These are phyloP conservation scores for Drosophila borealis DNA, from an alignment of 2,888 invertebrate genomes.

Conservation along the genomic window DNA sequence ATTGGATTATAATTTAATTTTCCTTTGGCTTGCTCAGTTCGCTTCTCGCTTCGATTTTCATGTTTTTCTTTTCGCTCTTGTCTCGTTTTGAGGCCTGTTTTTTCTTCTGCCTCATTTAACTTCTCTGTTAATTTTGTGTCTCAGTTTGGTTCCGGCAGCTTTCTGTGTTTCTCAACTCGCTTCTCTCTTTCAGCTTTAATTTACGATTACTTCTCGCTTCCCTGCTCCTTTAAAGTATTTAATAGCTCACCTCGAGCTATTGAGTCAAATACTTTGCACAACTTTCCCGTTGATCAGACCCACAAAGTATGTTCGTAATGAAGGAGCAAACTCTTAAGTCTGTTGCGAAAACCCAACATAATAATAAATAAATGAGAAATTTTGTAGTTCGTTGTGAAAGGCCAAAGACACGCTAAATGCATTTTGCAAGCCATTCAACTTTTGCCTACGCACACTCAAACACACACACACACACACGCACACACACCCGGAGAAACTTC, in stretches of 20 bases:
- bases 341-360: constrained; percentile 2
- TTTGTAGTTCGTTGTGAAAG: constrained; percentile 32
- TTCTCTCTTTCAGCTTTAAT: background rate
- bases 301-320: background rate
- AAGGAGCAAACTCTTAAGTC: constrained; percentile 8
- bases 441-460: constrained; percentile 20
- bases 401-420: constrained; percentile 44
- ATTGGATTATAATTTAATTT: background rate
- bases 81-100: background rate
- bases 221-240: background rate
- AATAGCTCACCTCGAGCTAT: background rate
- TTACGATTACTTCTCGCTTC: too few species aligned
- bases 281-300: constrained; percentile 6
- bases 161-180: background rate
- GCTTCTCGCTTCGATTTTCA: too few species aligned
- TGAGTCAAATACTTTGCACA: constrained; percentile 8
- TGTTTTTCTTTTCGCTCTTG: too few species aligned
- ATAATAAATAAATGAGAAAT: constrained; percentile 45
- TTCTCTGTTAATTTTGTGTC: background rate
- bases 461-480: constrained; percentile 10
- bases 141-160: too few species aligned
- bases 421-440: constrained; percentile 58
- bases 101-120: background rate
- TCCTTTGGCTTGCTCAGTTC: background rate
- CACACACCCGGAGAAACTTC: constrained; percentile 18